Percentiles rank a stretch among this genome's conserved stretches.
Evolutionary conservation across 2,113 vertebrate species (phyloP).

Genomic region (Scopus umbretta): DNA sequence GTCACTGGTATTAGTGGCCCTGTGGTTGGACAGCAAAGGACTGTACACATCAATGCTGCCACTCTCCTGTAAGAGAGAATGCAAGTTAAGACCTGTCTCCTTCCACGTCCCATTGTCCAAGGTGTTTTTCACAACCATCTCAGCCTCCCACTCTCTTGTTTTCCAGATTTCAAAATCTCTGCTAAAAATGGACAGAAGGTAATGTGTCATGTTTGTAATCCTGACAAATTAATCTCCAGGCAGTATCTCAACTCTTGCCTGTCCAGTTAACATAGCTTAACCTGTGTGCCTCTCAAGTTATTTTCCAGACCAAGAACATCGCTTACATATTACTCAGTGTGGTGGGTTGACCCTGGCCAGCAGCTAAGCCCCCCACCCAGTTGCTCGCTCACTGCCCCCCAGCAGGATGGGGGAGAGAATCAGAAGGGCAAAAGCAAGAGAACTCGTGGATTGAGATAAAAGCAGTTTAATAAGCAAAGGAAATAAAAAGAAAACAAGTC

Average conservation of each 20-base stretch:
- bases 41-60: neutral
- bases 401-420: neutral
- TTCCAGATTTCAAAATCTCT: neutral
- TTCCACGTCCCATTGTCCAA: neutral
- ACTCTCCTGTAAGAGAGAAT: neutral
- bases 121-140: neutral
- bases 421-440: neutral
- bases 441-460: neutral
- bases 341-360: neutral
- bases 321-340: neutral
- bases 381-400: accelerated
- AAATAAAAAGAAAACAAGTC: neutral
- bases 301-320: neutral
- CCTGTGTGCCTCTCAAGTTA: neutral
- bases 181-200: neutral
- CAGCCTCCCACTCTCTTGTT: neutral
- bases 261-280: neutral
- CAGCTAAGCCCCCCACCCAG: neutral
- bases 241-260: neutral
- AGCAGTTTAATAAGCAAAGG: neutral
- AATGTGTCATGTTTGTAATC: neutral
- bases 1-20: neutral
- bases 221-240: neutral
- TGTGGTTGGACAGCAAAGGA: neutral
- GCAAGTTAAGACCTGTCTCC: neutral